Conservation (phyloP, 2,888 invertebrate genomes). For the Miltochrista miniata region DNA sequence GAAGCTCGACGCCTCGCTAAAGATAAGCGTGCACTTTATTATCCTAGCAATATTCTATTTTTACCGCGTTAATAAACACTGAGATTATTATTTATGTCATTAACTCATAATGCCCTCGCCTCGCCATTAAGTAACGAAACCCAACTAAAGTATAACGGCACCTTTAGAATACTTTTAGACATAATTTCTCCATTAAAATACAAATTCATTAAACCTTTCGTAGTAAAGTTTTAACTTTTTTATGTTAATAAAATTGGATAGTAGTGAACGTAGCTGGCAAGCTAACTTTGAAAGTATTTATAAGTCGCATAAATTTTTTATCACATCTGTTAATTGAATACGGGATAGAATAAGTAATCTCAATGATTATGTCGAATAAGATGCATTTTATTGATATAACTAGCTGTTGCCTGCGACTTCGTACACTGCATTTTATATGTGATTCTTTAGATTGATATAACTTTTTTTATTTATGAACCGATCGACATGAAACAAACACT, state of each 20-base stretch:
- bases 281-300: conserved; percentile 46
- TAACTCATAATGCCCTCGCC: conserved; percentile 24
- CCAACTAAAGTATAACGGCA: conserved; percentile 34
- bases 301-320: conserved; percentile 66
- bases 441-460: too few relatives aligned
- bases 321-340: conserved; percentile 57
- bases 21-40: conserved; percentile 21
- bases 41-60: conserved; percentile 26
- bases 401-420: too few relatives aligned
- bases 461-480: too few relatives aligned
- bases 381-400: too few relatives aligned
- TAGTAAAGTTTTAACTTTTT: conserved; percentile 51
- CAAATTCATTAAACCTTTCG: conserved; percentile 55
- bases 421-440: too few relatives aligned
- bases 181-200: conserved; percentile 66
- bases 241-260: conserved; percentile 50
- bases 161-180: conserved; percentile 56
- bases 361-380: conserved; percentile 9
- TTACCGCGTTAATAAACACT: conserved; percentile 23
- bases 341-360: too few relatives aligned
- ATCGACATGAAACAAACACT: too few relatives aligned
- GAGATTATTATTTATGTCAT: conserved; percentile 26
- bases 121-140: conserved; percentile 27
- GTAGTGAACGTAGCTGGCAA: conserved; percentile 31
- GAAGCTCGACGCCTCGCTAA: conserved; percentile 9